Evolutionary conservation across 2,797 vertebrate species (phyloP), one percentile per base, ranked within the genome.

Genomic region (Lindbergichthys nudifrons): DNA sequence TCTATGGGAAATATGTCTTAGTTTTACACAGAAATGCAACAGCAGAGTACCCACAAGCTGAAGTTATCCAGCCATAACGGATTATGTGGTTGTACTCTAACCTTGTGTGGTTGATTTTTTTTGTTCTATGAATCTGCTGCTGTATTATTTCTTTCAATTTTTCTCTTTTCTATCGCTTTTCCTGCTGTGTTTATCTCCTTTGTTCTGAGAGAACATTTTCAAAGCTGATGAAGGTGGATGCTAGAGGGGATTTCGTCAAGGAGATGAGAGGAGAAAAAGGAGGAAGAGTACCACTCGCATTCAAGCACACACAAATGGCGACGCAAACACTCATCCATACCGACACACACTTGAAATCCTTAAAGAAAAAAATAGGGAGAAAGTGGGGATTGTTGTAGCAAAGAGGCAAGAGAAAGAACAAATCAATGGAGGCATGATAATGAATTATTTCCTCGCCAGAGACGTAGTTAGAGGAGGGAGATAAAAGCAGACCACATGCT

Each of bases 401-500:
- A 80, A 82, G 70, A 80, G 51, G 52, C 57, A 69, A 70, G 70
- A 83, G 79, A 80, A 79, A 85, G 80, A 82, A 65, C 81, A 81
- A 90, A 87, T 90, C 88, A 88, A 81, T 85, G 84, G 65, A 91
- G 81, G 87, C 81, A 84, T 81, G 87, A 89, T 87, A 92, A 92
- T 92, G 74, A 92, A 91, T 89, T 81, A 89, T 90, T 87, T 91
- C 88, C 88, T 89, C 14, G 30, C 80, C 70, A 73, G 82, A 83
- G 83, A 84, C 73, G 71, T 81, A 85, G 86, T 88, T 86, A 79
- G 82, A 86, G 79, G 70, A 89, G 79, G 70, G 80, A 92, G 91
- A 92, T 92, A 91, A 92, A 92, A 93, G 90, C 80, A 84, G 91
- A 92, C 91, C 88, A 85, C 92, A 93, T 92, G 91, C 91, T 87